Evolutionary conservation across 1,140 invertebrate species (phyloP).

Genomic region (Rhyacophila brunnea): DNA sequence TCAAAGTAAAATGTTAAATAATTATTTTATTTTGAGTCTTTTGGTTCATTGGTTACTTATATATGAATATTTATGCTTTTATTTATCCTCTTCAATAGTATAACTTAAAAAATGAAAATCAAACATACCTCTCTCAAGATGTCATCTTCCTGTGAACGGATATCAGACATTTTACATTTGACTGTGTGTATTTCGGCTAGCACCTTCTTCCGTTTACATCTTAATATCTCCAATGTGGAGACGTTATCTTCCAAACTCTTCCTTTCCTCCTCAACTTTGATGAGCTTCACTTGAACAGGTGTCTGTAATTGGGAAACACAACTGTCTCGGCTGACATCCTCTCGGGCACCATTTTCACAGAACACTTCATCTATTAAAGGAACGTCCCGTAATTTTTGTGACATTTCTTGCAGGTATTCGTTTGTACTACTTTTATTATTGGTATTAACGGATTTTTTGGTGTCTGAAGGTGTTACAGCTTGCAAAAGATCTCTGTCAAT

Average conservation of each 20-base stretch:
- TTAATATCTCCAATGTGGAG: slow-evolving; percentile 47
- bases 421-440: slow-evolving; percentile 42
- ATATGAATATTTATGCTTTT: no score
- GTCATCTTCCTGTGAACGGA: slow-evolving; percentile 81
- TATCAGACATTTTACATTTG: slow-evolving; percentile 75
- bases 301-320: no score
- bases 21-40: no score
- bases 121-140: slow-evolving; percentile 72
- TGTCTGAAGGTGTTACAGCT: not conserved
- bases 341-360: slow-evolving; percentile 33
- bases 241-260: slow-evolving; percentile 47
- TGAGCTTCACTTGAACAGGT: no score
- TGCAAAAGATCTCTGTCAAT: slow-evolving; percentile 34
- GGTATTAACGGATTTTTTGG: not conserved
- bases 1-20: no score
- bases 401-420: slow-evolving; percentile 43
- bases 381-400: slow-evolving; percentile 42
- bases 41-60: no score
- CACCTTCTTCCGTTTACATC: slow-evolving; percentile 58
- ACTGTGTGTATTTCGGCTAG: slow-evolving; percentile 60
- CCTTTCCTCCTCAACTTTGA: slow-evolving; percentile 41
- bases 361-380: slow-evolving; percentile 40
- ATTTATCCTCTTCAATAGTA: no score
- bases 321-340: not conserved
- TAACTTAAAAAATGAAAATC: slow-evolving; percentile 1